Conservation (phyloP, 2,888 invertebrate genomes). For the Drosophila siamana region DNA sequence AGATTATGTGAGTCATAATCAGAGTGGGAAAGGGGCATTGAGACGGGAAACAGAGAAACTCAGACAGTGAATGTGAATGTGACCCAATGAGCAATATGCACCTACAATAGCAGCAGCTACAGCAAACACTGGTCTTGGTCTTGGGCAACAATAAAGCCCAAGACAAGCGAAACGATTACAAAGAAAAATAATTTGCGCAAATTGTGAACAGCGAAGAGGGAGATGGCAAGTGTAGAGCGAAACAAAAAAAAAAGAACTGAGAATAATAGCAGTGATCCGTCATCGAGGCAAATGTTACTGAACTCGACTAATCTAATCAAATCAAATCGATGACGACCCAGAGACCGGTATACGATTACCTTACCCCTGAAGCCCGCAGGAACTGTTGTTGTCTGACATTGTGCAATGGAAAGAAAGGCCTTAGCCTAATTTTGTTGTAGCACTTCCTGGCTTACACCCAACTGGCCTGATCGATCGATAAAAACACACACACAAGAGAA, state of each 20-base stretch:
- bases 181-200: slow-evolving; percentile 80
- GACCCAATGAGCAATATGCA: slow-evolving; percentile 79
- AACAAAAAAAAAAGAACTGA: slow-evolving; percentile 20
- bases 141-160: slow-evolving; percentile 68
- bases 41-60: slow-evolving; percentile 2
- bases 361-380: slow-evolving; percentile 26
- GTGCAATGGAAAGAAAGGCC: slow-evolving; percentile 45
- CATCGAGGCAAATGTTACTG: slow-evolving; percentile 69
- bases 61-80: slow-evolving; percentile 49
- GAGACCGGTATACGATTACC: slow-evolving; percentile 51
- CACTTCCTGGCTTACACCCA: slow-evolving; percentile 78
- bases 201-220: slow-evolving; percentile 38
- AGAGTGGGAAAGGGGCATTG: slow-evolving; percentile 18
- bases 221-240: not conserved
- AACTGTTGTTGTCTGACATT: slow-evolving; percentile 15
- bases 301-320: slow-evolving; percentile 66
- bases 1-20: slow-evolving; percentile 61
- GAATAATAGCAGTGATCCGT: slow-evolving; percentile 66
- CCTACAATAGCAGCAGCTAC: slow-evolving; percentile 57
- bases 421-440: slow-evolving; percentile 66
- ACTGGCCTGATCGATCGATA: slow-evolving; percentile 71
- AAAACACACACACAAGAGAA: slow-evolving; percentile 56
- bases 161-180: slow-evolving; percentile 75
- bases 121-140: slow-evolving; percentile 48
- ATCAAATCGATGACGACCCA: slow-evolving; percentile 66